Percentiles rank a stretch among this genome's conserved stretches.
phyloP scores from a whole-genome alignment of 1,140 invertebrate species.

The Camponotus vicinus region DNA sequence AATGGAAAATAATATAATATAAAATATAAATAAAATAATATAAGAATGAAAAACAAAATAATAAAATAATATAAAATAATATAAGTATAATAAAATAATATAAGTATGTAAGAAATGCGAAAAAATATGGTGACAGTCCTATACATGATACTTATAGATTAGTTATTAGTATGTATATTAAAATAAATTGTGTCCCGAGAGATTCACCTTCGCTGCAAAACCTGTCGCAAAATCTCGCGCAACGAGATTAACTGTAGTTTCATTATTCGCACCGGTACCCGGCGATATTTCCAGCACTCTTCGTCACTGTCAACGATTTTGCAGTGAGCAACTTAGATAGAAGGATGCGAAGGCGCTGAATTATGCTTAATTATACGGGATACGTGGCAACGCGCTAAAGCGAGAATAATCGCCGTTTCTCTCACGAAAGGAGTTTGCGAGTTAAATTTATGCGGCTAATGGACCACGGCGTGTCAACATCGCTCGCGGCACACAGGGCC shows the following conservation, averaged over 20 bases:
- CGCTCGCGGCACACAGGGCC: conserved; percentile 23
- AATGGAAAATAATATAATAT: neutral
- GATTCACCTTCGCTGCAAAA: neutral
- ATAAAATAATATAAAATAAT: neutral
- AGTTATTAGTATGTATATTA: neutral
- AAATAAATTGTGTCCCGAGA: neutral
- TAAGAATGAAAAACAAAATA: neutral
- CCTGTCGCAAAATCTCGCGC: conserved; percentile 2
- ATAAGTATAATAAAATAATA: neutral
- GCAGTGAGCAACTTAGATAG: neutral
- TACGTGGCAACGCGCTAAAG: conserved; percentile 33
- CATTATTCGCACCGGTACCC: neutral
- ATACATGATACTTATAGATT: neutral
- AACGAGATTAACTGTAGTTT: conserved; percentile 4
- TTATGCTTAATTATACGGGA: conserved; percentile 54
- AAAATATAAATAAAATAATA: too few species aligned
- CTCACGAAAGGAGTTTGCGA: conserved; percentile 34
- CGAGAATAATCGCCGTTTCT: conserved; percentile 41
- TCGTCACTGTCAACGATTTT: conserved; percentile 37
- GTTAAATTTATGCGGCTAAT: conserved; percentile 47
- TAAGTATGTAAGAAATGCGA: neutral
- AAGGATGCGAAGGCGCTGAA: conserved; percentile 23
- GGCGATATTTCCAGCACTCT: conserved; percentile 37
- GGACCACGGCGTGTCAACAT: conserved; percentile 45
- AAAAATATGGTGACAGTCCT: neutral